Percentiles rank a stretch among this genome's conserved stretches.
Conservation (phyloP, 2,797 vertebrate species). For the Oreochromis grahami region DNA sequence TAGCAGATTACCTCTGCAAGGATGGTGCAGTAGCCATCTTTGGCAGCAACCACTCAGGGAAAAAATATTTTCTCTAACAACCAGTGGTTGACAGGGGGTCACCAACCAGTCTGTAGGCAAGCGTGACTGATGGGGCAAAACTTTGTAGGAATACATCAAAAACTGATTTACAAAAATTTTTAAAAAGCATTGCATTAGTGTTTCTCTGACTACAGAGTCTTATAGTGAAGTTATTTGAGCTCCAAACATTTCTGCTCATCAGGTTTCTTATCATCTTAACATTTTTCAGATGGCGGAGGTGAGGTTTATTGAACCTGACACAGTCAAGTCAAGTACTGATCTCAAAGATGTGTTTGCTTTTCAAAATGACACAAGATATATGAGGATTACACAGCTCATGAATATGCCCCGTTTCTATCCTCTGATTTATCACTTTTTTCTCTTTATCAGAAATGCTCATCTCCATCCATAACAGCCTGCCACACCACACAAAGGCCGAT, state of each 20-base stretch:
- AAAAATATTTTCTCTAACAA: background rate
- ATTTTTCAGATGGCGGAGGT: background rate
- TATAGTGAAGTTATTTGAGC: background rate
- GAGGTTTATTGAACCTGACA: constrained; percentile 10
- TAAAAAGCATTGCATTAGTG: background rate
- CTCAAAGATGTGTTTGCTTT: constrained; percentile 38
- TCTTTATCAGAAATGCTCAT: constrained; percentile 22
- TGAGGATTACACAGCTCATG: constrained; percentile 59
- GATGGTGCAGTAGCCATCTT: background rate
- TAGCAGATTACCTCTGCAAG: background rate
- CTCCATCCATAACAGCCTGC: constrained; percentile 28
- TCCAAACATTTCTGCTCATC: background rate
- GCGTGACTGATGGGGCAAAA: background rate
- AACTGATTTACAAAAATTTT: background rate
- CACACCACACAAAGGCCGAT: constrained; percentile 21
- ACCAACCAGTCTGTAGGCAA: background rate
- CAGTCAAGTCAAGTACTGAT: constrained; percentile 10
- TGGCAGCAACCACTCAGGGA: background rate
- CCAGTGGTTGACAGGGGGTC: background rate
- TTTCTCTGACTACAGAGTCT: background rate
- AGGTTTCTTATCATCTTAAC: background rate
- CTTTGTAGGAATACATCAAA: background rate
- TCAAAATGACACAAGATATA: constrained; percentile 30
- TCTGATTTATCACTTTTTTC: constrained; percentile 34
- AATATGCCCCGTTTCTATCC: constrained; percentile 21